A percentile compares a stretch with the other conserved stretches of the same genome.
Conservation (phyloP, 1,140 invertebrate genomes). For the Zaprionus taronus region DNA sequence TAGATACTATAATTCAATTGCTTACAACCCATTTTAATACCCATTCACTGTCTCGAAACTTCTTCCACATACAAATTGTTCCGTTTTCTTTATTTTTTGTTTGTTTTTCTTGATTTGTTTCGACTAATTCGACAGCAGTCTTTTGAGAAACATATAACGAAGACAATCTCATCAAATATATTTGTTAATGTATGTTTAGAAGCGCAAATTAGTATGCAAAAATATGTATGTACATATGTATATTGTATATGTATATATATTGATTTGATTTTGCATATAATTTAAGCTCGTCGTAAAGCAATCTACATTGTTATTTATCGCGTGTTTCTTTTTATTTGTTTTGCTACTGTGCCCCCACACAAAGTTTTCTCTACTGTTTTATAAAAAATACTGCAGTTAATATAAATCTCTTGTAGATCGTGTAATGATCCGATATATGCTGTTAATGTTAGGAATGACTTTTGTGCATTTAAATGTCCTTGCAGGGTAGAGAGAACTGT, state of each 20-base stretch:
- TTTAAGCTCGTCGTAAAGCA: slow-evolving; percentile 57
- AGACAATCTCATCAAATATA: slow-evolving; percentile 23
- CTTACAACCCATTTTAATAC: slow-evolving; percentile 36
- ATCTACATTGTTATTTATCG: slow-evolving; percentile 28
- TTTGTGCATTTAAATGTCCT: slow-evolving; percentile 15
- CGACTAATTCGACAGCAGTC: slow-evolving; percentile 50
- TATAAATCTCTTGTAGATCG: slow-evolving; percentile 37
- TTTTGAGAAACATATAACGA: slow-evolving; percentile 29
- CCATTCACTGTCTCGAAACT: slow-evolving; percentile 18
- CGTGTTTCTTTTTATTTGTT: slow-evolving; percentile 8
- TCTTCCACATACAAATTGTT: slow-evolving; percentile 6
- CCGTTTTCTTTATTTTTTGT: background rate
- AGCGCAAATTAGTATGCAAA: slow-evolving; percentile 40
- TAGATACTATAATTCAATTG: slow-evolving; percentile 9
- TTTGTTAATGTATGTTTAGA: slow-evolving; percentile 11
- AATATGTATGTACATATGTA: slow-evolving; percentile 25
- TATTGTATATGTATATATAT: slow-evolving; percentile 8
- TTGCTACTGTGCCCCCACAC: slow-evolving; percentile 51
- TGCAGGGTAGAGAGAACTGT: background rate
- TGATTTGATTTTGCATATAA: slow-evolving; percentile 26
- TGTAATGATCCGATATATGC: slow-evolving; percentile 49
- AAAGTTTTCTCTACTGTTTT: slow-evolving; percentile 26
- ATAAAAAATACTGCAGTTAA: slow-evolving; percentile 67
- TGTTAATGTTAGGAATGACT: slow-evolving; percentile 50
- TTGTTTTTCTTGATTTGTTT: slow-evolving; percentile 25